Percentiles rank a stretch among this genome's conserved stretches.
These are phyloP conservation scores for Paedocypris micromegethes DNA, from an alignment of 2,797 vertebrate genomes.

Conservation along the genomic window DNA sequence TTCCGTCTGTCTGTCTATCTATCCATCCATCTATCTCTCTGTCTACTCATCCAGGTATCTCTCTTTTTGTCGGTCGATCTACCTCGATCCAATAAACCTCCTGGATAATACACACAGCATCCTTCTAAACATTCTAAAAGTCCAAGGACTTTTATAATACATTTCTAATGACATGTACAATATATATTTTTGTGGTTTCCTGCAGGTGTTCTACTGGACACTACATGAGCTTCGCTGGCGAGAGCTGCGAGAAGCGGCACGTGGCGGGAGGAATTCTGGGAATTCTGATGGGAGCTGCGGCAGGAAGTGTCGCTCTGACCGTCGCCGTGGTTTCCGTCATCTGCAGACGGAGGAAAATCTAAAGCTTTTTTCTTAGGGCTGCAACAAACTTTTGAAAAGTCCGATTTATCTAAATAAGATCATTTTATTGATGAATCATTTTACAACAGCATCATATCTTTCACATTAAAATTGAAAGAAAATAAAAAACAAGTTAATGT, in stretches of 20 bases:
- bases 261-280: constrained; percentile 67
- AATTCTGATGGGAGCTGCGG: constrained; percentile 63
- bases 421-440: constrained; percentile 15
- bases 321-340: constrained; percentile 61
- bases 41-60: too few species aligned
- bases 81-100: too few species aligned
- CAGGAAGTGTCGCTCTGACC: constrained; percentile 63
- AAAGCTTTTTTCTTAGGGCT: constrained; percentile 17
- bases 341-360: constrained; percentile 51
- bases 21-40: too few species aligned
- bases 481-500: too few species aligned
- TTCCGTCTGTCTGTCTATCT: too few species aligned
- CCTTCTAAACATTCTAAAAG: too few species aligned
- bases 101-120: too few species aligned
- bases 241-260: constrained; percentile 70
- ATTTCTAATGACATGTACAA: too few species aligned
- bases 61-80: too few species aligned
- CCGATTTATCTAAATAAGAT: constrained; percentile 9
- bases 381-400: too few species aligned
- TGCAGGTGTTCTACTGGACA: constrained; percentile 73
- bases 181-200: constrained; percentile 5
- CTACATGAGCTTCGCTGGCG: constrained; percentile 69
- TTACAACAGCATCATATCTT: constrained; percentile 1
- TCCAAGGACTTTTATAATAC: too few species aligned
- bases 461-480: too few species aligned